These are phyloP conservation scores for Ciconia stormi DNA, from an alignment of 2,113 vertebrate species.

Conservation along the genomic window DNA sequence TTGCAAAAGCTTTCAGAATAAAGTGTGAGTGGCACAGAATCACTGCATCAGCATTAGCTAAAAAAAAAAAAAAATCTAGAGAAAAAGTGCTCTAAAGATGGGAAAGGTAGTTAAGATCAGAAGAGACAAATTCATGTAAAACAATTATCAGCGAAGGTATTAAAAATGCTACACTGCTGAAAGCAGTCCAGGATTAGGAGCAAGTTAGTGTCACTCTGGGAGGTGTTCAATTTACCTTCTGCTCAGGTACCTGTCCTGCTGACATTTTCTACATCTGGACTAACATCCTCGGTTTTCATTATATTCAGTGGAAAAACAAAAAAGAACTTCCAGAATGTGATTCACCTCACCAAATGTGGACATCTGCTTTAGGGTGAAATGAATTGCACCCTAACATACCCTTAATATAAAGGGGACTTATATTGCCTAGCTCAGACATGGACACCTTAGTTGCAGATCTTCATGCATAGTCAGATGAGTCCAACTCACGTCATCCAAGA, in stretches of 20 bases:
- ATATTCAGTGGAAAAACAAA: not conserved
- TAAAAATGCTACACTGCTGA: not conserved
- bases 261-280: not conserved
- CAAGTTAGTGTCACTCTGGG: not conserved
- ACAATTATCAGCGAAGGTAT: not conserved
- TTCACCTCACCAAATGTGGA: not conserved
- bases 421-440: accelerated
- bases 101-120: not conserved
- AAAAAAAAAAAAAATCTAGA: not conserved
- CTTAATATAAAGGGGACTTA: not conserved
- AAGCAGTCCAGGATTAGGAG: not conserved
- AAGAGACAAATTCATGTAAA: not conserved
- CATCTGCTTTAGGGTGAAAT: not conserved
- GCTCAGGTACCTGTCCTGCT: not conserved
- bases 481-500: not conserved
- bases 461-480: not conserved
- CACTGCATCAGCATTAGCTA: not conserved
- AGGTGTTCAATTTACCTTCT: not conserved
- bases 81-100: not conserved
- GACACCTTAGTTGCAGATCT: not conserved
- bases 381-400: not conserved
- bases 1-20: not conserved
- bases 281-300: not conserved
- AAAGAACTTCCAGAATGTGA: not conserved
- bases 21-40: not conserved